Conservation (phyloP, 2,888 invertebrate genomes). For the Sthenelais limicola region DNA sequence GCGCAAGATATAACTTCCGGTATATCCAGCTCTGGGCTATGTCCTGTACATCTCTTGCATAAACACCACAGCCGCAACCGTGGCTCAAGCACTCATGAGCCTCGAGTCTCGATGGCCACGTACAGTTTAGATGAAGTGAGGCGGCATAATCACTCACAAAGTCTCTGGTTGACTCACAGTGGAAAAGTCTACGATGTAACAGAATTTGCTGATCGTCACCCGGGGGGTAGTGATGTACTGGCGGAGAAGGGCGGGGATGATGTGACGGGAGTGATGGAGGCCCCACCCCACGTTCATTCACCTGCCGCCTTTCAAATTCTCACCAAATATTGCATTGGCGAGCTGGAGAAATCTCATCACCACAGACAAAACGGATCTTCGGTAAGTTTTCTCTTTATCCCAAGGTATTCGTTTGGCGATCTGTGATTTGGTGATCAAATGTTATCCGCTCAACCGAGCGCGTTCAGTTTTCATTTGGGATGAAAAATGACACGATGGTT, state of each 20-base stretch:
- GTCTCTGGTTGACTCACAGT: conserved; percentile 31
- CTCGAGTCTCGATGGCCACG: conserved; percentile 9
- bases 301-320: conserved; percentile 62
- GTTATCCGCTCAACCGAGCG: too few species aligned
- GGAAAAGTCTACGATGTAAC: conserved; percentile 62
- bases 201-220: conserved; percentile 63
- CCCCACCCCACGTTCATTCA: conserved; percentile 59
- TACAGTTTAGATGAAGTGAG: conserved; percentile 26
- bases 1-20: neutral
- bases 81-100: neutral
- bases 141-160: conserved; percentile 9
- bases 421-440: too few species aligned
- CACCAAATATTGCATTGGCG: conserved; percentile 61
- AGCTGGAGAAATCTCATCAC: too few species aligned
- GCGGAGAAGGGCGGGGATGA: conserved; percentile 58
- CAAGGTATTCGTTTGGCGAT: too few species aligned
- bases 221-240: conserved; percentile 61
- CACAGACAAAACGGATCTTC: too few species aligned
- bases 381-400: too few species aligned
- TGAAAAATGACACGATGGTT: too few species aligned
- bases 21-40: neutral
- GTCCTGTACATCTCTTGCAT: neutral
- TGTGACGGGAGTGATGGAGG: conserved; percentile 59
- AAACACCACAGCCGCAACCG: neutral
- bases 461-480: too few species aligned